These are phyloP conservation scores for Arion vulgaris DNA, from an alignment of 1,140 invertebrate species.

Conservation along the genomic window DNA sequence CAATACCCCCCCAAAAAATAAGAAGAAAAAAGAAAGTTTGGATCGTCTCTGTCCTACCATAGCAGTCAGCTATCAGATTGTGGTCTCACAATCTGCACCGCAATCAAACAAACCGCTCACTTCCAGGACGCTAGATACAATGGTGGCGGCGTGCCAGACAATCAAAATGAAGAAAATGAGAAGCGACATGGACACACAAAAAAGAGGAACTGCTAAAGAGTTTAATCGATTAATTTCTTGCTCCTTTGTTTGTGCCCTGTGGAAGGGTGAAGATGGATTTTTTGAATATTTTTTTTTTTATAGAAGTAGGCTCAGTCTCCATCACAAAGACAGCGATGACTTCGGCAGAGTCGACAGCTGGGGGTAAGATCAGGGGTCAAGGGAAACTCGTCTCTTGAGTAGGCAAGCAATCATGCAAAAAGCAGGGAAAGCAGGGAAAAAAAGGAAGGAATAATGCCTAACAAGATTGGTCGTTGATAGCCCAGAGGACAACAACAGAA, in stretches of 20 bases:
- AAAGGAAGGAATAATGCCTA: conserved; percentile 19
- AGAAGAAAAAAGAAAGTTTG: background rate
- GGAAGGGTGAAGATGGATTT: background rate
- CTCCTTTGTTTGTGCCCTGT: background rate
- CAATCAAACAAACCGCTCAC: conserved; percentile 34
- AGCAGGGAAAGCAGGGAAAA: background rate
- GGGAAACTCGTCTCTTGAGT: background rate
- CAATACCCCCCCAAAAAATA: background rate
- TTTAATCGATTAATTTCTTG: background rate
- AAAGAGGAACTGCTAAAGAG: background rate
- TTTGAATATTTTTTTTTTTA: background rate
- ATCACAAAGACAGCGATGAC: conserved; percentile 29
- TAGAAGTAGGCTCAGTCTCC: background rate
- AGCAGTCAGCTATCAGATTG: background rate
- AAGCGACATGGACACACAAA: no score
- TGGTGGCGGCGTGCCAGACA: background rate
- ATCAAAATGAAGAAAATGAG: background rate
- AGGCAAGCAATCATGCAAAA: conserved; percentile 34
- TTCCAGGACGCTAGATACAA: conserved; percentile 18
- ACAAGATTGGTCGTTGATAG: conserved; percentile 17
- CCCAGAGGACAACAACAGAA: background rate
- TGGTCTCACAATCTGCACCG: conserved; percentile 22
- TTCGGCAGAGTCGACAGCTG: conserved; percentile 26
- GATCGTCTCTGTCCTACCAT: background rate
- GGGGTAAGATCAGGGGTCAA: conserved; percentile 22